A percentile compares a stretch with the other conserved stretches of the same genome.
phyloP scores from a whole-genome alignment of 2,888 invertebrate genomes.

The Lepidochitona cinerea region DNA sequence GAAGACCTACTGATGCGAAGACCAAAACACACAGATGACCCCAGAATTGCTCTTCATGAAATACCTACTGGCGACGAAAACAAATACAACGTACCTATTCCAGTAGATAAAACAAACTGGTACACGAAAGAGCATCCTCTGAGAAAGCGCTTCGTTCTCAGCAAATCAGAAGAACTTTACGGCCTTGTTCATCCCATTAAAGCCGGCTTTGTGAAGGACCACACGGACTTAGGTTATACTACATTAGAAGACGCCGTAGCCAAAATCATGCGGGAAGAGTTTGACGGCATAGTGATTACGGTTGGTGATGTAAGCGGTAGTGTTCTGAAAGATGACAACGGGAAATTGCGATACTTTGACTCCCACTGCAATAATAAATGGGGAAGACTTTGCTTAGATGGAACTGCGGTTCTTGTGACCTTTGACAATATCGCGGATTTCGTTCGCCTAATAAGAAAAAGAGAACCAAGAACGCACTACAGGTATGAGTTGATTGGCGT shows the following conservation, averaged over 20 bases:
- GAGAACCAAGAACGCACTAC: neutral
- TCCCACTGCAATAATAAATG: conserved; percentile 5
- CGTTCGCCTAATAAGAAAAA: neutral
- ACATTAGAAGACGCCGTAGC: neutral
- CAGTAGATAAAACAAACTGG: neutral
- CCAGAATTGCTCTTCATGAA: neutral
- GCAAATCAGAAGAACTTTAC: neutral
- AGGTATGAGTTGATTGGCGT: neutral
- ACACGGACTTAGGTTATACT: neutral
- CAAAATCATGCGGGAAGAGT: neutral
- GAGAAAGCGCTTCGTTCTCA: neutral
- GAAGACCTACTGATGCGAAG: neutral
- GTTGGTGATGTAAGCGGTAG: neutral
- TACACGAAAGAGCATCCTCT: neutral
- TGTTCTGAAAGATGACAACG: neutral
- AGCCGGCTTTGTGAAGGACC: neutral
- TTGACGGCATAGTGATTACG: neutral
- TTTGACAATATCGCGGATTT: conserved; percentile 1
- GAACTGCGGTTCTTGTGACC: neutral
- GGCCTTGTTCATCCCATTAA: neutral
- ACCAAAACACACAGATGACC: neutral
- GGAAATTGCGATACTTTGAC: neutral
- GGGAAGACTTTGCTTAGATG: neutral
- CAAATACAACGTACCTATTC: neutral
- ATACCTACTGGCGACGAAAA: neutral